Percentiles rank a stretch among this genome's conserved stretches.
Conservation (phyloP, 2,797 vertebrate species). For the Nannoperca australis region DNA sequence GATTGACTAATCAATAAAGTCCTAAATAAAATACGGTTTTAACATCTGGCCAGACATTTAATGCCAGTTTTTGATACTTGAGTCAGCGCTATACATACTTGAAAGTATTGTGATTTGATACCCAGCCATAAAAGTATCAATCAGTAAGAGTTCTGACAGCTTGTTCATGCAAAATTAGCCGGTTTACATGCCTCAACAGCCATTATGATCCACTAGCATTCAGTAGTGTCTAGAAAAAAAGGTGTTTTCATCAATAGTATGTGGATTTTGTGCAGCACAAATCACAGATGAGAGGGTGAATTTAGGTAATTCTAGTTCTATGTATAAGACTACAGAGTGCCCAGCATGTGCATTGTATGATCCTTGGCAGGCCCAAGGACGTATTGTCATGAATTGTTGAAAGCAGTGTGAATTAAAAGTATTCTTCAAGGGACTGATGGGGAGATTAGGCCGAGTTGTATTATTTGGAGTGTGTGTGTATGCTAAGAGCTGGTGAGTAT, state of each 20-base stretch:
- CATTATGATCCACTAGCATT: neutral
- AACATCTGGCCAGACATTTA: neutral
- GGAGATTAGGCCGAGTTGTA: conserved; percentile 31
- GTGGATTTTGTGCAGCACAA: neutral
- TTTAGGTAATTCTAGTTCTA: neutral
- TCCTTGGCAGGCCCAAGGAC: neutral
- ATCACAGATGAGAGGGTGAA: neutral
- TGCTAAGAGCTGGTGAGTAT: conserved; percentile 2
- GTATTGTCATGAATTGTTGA: conserved; percentile 18
- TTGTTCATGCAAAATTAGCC: neutral
- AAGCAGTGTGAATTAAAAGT: conserved; percentile 41
- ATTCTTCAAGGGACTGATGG: conserved; percentile 46
- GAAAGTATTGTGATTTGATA: neutral
- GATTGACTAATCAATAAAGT: neutral
- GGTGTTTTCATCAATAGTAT: neutral
- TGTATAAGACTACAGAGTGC: neutral
- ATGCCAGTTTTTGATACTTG: neutral
- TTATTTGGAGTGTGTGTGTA: conserved; percentile 17
- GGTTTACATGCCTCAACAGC: neutral
- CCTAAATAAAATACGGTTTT: neutral
- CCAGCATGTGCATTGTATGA: neutral
- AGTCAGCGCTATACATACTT: neutral
- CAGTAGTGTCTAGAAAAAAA: neutral
- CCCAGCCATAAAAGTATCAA: neutral
- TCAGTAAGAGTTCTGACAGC: neutral